These are phyloP conservation scores for Rhizomys pruinosus DNA, from an alignment of 2,113 vertebrate genomes.

Conservation along the genomic window DNA sequence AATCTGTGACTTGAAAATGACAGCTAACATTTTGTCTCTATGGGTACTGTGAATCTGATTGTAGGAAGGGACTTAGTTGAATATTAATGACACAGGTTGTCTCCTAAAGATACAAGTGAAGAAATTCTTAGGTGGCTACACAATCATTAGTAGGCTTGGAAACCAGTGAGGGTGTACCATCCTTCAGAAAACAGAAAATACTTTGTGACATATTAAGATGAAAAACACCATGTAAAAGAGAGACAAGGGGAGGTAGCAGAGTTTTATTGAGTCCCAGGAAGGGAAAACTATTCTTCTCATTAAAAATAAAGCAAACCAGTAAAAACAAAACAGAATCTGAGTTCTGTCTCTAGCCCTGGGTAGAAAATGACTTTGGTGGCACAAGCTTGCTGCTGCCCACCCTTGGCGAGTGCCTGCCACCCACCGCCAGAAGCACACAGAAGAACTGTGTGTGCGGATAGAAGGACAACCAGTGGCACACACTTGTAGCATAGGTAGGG, in stretches of 20 bases:
- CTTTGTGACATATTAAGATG: not conserved
- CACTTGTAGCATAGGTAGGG: too few species aligned
- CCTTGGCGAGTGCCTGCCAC: too few species aligned
- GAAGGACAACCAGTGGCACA: too few species aligned
- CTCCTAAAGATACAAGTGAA: not conserved
- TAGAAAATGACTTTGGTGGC: too few species aligned
- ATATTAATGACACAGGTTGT: not conserved
- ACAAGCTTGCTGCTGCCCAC: too few species aligned
- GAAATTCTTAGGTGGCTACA: not conserved
- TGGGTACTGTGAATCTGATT: not conserved
- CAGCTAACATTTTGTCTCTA: not conserved
- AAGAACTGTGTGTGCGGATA: too few species aligned
- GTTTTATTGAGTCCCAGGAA: not conserved
- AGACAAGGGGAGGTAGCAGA: not conserved
- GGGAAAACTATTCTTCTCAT: not conserved
- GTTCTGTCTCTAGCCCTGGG: not conserved
- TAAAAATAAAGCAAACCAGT: too few species aligned
- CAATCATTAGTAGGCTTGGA: not conserved
- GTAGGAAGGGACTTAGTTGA: not conserved
- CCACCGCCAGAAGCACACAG: too few species aligned
- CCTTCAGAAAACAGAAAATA: too few species aligned
- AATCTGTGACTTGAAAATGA: not conserved
- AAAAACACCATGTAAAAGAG: not conserved
- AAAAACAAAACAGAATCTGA: not conserved
- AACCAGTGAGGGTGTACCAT: not conserved